phyloP scores from a whole-genome alignment of 1,140 invertebrate genomes.

The Lasioglossum baleicum region DNA sequence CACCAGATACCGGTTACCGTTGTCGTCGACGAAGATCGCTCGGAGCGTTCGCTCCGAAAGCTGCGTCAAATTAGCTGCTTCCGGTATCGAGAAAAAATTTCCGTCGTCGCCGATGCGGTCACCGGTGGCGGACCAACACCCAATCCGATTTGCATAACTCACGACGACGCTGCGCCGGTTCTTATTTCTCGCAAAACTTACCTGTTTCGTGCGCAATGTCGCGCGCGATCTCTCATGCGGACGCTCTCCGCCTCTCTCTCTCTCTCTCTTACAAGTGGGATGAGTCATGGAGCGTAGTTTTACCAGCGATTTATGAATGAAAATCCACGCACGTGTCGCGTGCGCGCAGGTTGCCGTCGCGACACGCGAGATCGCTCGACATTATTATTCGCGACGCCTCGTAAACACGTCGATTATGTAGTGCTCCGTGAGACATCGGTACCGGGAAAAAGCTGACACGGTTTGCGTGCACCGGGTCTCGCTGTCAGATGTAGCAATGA shows the following conservation, averaged over 20 bases:
- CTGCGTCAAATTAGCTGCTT: not conserved
- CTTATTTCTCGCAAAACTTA: constrained; percentile 53
- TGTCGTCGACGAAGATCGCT: not conserved
- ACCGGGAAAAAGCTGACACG: constrained; percentile 34
- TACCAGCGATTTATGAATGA: constrained; percentile 76
- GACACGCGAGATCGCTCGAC: constrained; percentile 45
- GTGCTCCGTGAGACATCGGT: constrained; percentile 19
- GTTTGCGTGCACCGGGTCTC: not conserved
- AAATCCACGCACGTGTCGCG: constrained; percentile 69
- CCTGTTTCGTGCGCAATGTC: constrained; percentile 58
- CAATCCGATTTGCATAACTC: constrained; percentile 15
- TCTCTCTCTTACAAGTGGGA: not conserved
- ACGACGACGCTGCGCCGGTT: constrained; percentile 14
- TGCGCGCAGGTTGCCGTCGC: constrained; percentile 26
- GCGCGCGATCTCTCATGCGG: not conserved
- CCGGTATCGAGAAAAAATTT: not conserved
- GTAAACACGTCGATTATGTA: constrained; percentile 56
- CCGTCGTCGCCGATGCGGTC: not conserved
- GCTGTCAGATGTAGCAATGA: not conserved
- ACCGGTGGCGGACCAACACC: not conserved
- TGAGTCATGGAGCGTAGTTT: constrained; percentile 61
- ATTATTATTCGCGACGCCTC: constrained; percentile 57
- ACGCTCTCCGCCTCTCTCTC: not conserved
- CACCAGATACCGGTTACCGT: not conserved
- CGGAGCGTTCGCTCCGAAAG: not conserved